Conservation (phyloP, 1,140 invertebrate genomes). For the Brachionus manjavacas region DNA sequence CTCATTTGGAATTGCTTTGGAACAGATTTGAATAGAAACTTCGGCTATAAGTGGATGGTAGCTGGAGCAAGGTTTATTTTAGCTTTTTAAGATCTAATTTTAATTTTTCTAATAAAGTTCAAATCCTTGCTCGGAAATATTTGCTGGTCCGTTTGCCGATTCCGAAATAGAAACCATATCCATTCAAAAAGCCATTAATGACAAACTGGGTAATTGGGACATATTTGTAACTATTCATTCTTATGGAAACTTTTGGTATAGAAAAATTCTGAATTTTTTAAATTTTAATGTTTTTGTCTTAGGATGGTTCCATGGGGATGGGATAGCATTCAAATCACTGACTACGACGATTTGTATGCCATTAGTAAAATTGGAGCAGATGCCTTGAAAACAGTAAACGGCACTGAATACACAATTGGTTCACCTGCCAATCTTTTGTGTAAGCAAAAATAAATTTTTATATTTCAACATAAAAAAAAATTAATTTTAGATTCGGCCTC, state of each 20-base stretch:
- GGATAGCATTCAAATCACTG: neutral
- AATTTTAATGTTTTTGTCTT: neutral
- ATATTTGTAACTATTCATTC: conserved; percentile 37
- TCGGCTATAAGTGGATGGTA: conserved; percentile 2
- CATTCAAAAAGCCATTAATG: conserved; percentile 13
- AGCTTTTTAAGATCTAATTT: neutral
- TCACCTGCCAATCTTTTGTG: conserved; percentile 30
- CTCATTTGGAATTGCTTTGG: conserved; percentile 23
- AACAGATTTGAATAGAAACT: conserved; percentile 38
- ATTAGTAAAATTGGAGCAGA: conserved; percentile 28
- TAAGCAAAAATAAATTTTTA: neutral
- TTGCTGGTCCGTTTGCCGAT: neutral
- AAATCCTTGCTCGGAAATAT: conserved; percentile 37
- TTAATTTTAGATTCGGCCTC: neutral
- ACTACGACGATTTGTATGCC: neutral
- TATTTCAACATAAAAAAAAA: neutral
- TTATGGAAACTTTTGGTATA: conserved; percentile 35
- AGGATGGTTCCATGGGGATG: conserved; percentile 23
- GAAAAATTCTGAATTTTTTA: neutral
- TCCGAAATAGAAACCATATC: conserved; percentile 32
- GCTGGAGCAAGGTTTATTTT: neutral
- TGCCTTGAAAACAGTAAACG: conserved; percentile 1
- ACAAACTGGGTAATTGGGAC: neutral
- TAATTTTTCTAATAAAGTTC: neutral
- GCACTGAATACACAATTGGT: neutral